Evolutionary conservation across 1,140 invertebrate species (phyloP), one percentile per base, ranked within the genome.

Genomic region (Brachionus sp.): DNA sequence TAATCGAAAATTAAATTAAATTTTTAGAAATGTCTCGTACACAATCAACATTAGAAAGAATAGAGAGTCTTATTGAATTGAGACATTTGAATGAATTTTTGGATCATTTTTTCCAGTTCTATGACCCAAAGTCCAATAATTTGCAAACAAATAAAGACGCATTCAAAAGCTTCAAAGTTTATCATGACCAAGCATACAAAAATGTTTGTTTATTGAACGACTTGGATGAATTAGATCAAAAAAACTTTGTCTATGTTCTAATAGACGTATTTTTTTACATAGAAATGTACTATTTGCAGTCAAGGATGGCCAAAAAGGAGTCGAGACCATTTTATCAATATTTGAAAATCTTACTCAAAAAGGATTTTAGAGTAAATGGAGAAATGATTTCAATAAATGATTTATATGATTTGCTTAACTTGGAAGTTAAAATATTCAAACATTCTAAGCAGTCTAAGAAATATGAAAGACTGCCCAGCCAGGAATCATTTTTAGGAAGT

Each of bases 81-180:
- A 70, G 37, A 19, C 16, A 70, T 39, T 39, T 70, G 35, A 70
- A 70, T 16, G 66, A 70, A 70, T 70, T 70, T 70, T 39, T 70
- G 13, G 35, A n/a, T 7, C 16, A 70, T 70, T 70, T 70, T 70
- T 70, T 70, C 9, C 35, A 70, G 37, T 70, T 39, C 35, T 70
- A 70, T 39, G 66, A 70, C n/a, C 16, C 66, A 5, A 70, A 70
- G 37, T 16, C 66, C n/a, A 70, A 39, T 33, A 19, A 39, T 70
- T 16, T 70, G 16, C 16, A 16, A 10, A 10, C 19, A 5, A 19
- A 39, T 9, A 37, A 39, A 37, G 66, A 70, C 7, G 19, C 16
- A 39, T 37, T 70, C 16, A 70, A 70, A 16, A 37, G 19, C n/a
- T 70, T 70, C 9, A 70, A 70, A 23, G 33, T 39, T 12, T 70